Evolutionary conservation across 2,113 vertebrate genomes (phyloP), one percentile per base, ranked within the genome.

Genomic region (Mesitornis unicolor): DNA sequence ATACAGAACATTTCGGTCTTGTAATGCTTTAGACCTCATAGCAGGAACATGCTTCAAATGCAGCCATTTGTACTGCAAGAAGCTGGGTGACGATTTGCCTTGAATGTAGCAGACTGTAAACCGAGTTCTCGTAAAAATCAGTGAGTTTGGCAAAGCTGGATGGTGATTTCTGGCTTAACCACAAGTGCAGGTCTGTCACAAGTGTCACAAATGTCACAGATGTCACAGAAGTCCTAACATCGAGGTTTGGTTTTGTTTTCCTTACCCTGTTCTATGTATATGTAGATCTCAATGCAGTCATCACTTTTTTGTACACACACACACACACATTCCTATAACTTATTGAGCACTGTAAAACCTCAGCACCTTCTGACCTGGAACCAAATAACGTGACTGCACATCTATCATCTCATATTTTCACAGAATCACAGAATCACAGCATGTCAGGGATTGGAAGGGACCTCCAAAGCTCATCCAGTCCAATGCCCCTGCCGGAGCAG

Each of bases 1-100:
- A 95, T 96, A 88, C 24, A 88, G 90, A 93, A 81, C 79, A 96
- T 96, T 97, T 98, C 1, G 24, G 84, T 94, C 91, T 93, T 95
- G 74, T 91, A 95, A 93, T 92, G 70, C 73, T 91, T 81, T 89
- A 97, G 85, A 85, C 87, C 73, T 96, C 96, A 95, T 93, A 90
- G 78, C 57, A 87, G 61, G 69, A 89, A 93, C 87, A 90, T 96
- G 80, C 51, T 96, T 97, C 96, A 96, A 92, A 96, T 77, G 78
- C 80, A 97, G 78, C 74, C 85, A 84, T 97, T 97, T 93, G 77
- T 94, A 75, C 59, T 93, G 60, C 59, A 69, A 89, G 82, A 96
- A 96, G 81, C 31, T 47, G 14, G 70, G 93, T 96, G 90, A 93
- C 43, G 25, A 82, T 97, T 97, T 96, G 57, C 89, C 54, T 92